Percentiles rank a stretch among this genome's conserved stretches.
phyloP scores from a whole-genome alignment of 2,113 vertebrate genomes.

The Cathartes aura region DNA sequence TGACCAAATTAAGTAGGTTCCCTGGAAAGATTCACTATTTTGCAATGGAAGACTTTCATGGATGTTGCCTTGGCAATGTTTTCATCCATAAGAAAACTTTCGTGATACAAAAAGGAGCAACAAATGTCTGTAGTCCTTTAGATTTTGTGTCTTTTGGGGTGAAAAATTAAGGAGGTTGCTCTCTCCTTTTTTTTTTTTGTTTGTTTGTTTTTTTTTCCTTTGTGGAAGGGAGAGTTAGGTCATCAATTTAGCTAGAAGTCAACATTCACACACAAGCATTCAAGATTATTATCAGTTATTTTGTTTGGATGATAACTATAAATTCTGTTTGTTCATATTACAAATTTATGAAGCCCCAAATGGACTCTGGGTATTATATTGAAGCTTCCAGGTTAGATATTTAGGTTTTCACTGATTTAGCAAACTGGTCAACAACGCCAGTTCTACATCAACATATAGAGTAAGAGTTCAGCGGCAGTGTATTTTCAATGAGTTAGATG shows the following conservation, averaged over 20 bases:
- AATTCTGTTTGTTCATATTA: neutral
- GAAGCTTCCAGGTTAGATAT: neutral
- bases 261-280: neutral
- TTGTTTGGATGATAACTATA: neutral
- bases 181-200: neutral
- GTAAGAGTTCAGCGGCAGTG: neutral
- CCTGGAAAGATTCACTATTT: neutral
- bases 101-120: neutral
- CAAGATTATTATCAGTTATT: neutral
- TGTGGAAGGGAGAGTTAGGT: neutral
- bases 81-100: neutral
- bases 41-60: neutral
- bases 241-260: neutral
- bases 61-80: neutral
- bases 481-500: neutral
- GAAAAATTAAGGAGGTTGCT: neutral
- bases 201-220: neutral
- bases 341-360: neutral
- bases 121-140: neutral
- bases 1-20: neutral
- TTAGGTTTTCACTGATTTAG: neutral
- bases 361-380: neutral
- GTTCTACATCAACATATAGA: neutral
- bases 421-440: neutral
- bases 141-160: neutral